A percentile compares a stretch with the other conserved stretches of the same genome.
phyloP scores from a whole-genome alignment of 1,140 invertebrate genomes.

The Mizuhopecten yessoensis region DNA sequence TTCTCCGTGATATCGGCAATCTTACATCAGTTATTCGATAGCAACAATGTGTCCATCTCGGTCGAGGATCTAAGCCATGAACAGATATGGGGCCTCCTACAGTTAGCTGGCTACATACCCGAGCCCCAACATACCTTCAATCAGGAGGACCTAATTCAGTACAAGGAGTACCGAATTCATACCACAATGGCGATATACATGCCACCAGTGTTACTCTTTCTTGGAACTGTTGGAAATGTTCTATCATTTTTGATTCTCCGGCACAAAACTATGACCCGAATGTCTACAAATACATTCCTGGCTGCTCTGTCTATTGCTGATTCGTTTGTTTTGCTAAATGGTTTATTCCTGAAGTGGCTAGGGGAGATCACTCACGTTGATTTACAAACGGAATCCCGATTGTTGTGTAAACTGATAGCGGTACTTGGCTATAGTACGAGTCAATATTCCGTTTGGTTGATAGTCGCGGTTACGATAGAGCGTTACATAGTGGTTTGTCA shows the following conservation, averaged over 20 bases:
- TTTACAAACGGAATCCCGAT: constrained; percentile 68
- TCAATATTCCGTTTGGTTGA: constrained; percentile 82
- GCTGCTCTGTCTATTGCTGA: constrained; percentile 80
- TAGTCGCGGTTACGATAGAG: constrained; percentile 83
- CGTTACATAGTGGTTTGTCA: constrained; percentile 82
- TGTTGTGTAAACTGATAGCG: constrained; percentile 77
- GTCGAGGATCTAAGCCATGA: background rate
- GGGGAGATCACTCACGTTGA: constrained; percentile 70
- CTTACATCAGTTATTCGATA: background rate
- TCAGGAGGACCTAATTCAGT: constrained; percentile 54
- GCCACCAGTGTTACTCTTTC: constrained; percentile 72
- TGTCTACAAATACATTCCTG: constrained; percentile 80
- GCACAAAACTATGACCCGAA: constrained; percentile 73
- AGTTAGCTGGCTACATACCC: background rate
- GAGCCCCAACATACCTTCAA: background rate
- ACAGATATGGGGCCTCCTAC: background rate
- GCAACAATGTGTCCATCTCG: background rate
- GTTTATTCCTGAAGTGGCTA: constrained; percentile 80
- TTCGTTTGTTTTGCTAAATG: constrained; percentile 78
- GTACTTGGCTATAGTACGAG: constrained; percentile 76
- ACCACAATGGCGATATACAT: constrained; percentile 72
- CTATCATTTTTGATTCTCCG: constrained; percentile 77
- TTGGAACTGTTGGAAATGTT: constrained; percentile 77
- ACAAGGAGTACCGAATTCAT: constrained; percentile 68
- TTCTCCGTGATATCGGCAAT: background rate